phyloP scores from a whole-genome alignment of 2,888 invertebrate species.

The Parascotia fuliginaria region DNA sequence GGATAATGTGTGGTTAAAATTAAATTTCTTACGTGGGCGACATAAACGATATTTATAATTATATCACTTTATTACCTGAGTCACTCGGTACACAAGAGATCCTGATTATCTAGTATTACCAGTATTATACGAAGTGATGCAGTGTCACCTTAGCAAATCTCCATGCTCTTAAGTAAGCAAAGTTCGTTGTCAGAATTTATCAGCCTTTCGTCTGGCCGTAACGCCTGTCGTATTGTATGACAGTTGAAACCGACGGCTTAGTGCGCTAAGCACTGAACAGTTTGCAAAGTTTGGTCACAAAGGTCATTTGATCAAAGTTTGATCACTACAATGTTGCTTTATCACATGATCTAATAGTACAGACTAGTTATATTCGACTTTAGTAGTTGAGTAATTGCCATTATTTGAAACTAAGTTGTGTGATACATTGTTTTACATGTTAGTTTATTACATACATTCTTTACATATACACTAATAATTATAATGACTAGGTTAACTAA shows the following conservation, averaged over 20 bases:
- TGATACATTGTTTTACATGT: too few relatives aligned
- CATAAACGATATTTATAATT: too few relatives aligned
- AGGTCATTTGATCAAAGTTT: conserved; percentile 7
- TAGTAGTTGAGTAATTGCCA: background rate
- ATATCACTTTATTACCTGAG: too few relatives aligned
- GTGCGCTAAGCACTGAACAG: background rate
- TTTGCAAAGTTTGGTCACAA: conserved; percentile 7
- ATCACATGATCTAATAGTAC: background rate
- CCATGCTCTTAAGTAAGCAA: background rate
- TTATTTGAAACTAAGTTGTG: background rate
- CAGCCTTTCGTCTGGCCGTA: conserved; percentile 8
- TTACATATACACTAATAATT: too few relatives aligned
- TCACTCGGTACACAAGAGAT: background rate
- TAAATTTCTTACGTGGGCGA: too few relatives aligned
- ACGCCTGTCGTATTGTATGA: conserved; percentile 10
- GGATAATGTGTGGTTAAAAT: background rate
- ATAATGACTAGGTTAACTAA: too few relatives aligned
- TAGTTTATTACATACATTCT: too few relatives aligned
- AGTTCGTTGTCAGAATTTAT: conserved; percentile 9
- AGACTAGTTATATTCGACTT: background rate
- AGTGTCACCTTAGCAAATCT: conserved; percentile 1
- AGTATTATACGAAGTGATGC: background rate
- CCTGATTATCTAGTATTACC: background rate
- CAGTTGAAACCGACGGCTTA: conserved; percentile 9
- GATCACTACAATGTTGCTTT: background rate